These are phyloP conservation scores for Hydrochoerus hydrochaeris DNA, from an alignment of 2,113 vertebrate genomes.

Conservation along the genomic window DNA sequence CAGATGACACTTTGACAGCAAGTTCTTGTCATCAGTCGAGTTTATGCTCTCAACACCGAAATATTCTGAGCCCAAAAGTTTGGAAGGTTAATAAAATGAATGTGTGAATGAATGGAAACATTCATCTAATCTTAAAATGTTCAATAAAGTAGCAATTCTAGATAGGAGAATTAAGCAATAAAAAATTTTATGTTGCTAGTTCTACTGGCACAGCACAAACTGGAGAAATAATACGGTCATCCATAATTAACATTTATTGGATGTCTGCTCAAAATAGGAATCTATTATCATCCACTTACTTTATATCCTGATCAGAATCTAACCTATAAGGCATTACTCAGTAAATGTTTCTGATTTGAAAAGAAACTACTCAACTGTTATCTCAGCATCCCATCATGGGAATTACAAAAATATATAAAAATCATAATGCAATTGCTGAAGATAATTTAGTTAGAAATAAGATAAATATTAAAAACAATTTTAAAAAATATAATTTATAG, in stretches of 20 bases:
- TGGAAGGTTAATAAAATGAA: not conserved
- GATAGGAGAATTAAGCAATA: not conserved
- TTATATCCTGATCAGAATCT: not conserved
- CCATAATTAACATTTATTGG: not conserved
- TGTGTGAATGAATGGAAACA: not conserved
- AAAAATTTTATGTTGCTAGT: not conserved
- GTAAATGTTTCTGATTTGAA: not conserved
- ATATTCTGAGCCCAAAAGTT: accelerated
- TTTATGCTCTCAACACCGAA: too few relatives aligned
- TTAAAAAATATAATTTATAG: not conserved
- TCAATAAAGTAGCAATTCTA: not conserved
- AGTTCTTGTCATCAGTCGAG: not conserved
- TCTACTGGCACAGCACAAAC: not conserved
- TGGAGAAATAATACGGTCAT: not conserved
- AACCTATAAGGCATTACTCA: not conserved
- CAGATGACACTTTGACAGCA: not conserved
- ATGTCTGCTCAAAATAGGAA: not conserved
- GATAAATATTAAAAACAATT: not conserved
- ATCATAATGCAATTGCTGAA: not conserved
- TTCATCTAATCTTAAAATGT: not conserved
- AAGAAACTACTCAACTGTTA: not conserved
- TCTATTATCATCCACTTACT: not conserved
- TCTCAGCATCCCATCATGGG: not conserved
- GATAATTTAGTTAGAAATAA: not conserved
- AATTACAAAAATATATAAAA: not conserved